Conservation (phyloP, 2,113 vertebrate genomes). For the Odocoileus hemionus region DNA sequence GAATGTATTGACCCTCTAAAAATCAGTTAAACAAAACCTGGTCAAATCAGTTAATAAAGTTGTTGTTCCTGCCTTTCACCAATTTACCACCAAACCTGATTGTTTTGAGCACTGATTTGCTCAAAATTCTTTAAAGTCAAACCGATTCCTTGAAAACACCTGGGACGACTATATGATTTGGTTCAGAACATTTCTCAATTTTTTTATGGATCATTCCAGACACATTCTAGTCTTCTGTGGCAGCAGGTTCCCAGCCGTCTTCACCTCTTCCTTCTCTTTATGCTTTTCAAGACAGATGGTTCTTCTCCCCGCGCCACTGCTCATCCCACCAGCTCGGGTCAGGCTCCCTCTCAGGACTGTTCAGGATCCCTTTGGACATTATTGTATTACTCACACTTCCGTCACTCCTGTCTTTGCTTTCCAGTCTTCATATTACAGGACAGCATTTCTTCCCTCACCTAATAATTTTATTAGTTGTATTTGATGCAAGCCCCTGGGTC, state of each 20-base stretch:
- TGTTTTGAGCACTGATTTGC: not conserved
- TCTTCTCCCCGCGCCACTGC: rapidly evolving
- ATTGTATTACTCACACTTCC: not conserved
- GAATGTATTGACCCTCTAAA: not conserved
- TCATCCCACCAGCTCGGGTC: not conserved
- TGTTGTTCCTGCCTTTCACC: not conserved
- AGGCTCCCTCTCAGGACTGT: not conserved
- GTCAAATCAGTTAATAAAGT: not conserved
- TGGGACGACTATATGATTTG: not conserved
- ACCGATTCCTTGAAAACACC: not conserved
- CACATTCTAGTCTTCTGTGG: not conserved
- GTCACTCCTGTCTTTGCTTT: not conserved
- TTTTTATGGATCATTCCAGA: not conserved
- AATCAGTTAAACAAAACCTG: not conserved
- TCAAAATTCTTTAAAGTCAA: not conserved
- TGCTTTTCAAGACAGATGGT: not conserved
- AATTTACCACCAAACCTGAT: not conserved
- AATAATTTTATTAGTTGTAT: not conserved
- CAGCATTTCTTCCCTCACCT: not conserved
- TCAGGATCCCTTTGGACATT: not conserved
- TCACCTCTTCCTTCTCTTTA: not conserved
- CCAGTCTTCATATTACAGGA: not conserved
- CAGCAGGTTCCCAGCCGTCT: not conserved
- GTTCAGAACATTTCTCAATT: not conserved
- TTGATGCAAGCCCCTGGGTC: not conserved